phyloP scores from a whole-genome alignment of 2,113 vertebrate genomes.

The Seriola dumerili region DNA sequence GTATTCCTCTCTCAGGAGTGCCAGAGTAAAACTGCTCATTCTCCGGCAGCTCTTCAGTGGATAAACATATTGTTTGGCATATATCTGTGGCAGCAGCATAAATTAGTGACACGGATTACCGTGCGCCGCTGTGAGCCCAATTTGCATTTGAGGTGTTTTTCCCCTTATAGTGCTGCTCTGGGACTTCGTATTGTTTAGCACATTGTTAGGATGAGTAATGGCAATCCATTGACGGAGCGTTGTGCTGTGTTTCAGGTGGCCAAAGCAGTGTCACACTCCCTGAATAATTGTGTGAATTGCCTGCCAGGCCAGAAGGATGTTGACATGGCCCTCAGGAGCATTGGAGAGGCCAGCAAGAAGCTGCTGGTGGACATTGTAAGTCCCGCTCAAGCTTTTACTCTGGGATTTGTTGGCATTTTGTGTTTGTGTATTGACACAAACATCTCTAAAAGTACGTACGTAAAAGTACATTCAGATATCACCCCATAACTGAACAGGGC shows the following conservation, averaged over 20 bases:
- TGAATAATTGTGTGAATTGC: conserved; percentile 99
- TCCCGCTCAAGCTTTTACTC: conserved; percentile 6
- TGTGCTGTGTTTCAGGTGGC: conserved; percentile 90
- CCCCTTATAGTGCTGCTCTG: conserved; percentile 39
- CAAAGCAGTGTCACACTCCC: conserved; percentile 97
- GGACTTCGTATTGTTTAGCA: conserved; percentile 32
- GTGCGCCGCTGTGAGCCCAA: conserved; percentile 57
- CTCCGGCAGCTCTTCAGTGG: conserved; percentile 66
- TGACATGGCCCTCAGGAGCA: conserved; percentile 97
- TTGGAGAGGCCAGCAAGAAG: conserved; percentile 98
- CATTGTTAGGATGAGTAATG: conserved; percentile 70
- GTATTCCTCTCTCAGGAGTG: conserved; percentile 63
- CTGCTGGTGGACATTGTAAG: conserved; percentile 95
- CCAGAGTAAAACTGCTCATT: conserved; percentile 71
- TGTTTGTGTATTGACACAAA: conserved; percentile 2
- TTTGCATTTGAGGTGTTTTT: conserved; percentile 75
- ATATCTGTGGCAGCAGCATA: conserved; percentile 79
- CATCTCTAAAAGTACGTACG: background rate
- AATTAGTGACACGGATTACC: conserved; percentile 77
- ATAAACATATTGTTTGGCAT: conserved; percentile 79
- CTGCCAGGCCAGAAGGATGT: conserved; percentile 99
- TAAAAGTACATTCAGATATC: background rate
- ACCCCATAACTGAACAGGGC: background rate
- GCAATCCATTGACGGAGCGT: conserved; percentile 36
- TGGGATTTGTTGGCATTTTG: conserved; percentile 4